Percentiles rank a stretch among this genome's conserved stretches.
Conservation (phyloP, 2,113 vertebrate species). For the Nerophis lumbriciformis region DNA sequence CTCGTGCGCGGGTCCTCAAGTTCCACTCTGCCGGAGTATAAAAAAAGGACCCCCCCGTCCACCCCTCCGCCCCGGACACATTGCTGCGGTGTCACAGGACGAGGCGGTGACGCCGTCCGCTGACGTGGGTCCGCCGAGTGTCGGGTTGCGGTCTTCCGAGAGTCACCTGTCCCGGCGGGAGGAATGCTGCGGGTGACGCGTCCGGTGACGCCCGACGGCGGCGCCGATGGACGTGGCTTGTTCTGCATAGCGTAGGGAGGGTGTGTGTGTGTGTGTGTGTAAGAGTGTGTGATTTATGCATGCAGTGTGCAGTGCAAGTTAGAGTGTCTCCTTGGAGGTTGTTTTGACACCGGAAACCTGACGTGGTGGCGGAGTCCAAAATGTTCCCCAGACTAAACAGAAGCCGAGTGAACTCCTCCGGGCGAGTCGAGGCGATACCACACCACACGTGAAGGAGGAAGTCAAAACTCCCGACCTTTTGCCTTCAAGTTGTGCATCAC, state of each 20-base stretch:
- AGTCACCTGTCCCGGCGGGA: slow-evolving; percentile 57
- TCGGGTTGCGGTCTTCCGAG: slow-evolving; percentile 67
- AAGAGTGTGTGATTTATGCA: slow-evolving; percentile 47
- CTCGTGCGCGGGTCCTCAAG: slow-evolving; percentile 56
- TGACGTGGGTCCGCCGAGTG: slow-evolving; percentile 58
- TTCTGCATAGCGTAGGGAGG: too few relatives aligned
- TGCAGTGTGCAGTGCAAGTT: slow-evolving; percentile 39
- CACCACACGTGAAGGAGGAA: slow-evolving; percentile 18
- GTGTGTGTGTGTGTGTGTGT: slow-evolving; percentile 31
- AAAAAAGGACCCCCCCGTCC: slow-evolving; percentile 66
- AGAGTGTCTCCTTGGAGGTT: slow-evolving; percentile 53
- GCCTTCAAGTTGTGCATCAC: slow-evolving; percentile 57
- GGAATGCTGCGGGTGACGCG: slow-evolving; percentile 70
- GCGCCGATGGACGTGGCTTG: slow-evolving; percentile 33
- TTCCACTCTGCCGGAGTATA: slow-evolving; percentile 69
- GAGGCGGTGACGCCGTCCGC: slow-evolving; percentile 66
- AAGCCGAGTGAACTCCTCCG: slow-evolving; percentile 21
- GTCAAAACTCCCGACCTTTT: slow-evolving; percentile 19
- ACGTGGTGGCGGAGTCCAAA: slow-evolving; percentile 26
- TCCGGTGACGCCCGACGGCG: slow-evolving; percentile 54
- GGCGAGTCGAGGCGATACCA: slow-evolving; percentile 34
- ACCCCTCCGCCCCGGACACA: slow-evolving; percentile 64
- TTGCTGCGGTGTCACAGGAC: slow-evolving; percentile 75
- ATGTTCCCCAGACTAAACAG: slow-evolving; percentile 44
- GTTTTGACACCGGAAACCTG: slow-evolving; percentile 74